A percentile compares a stretch with the other conserved stretches of the same genome.
Evolutionary conservation across 2,888 invertebrate species (phyloP).

Genomic region (Netelia inedita): DNA sequence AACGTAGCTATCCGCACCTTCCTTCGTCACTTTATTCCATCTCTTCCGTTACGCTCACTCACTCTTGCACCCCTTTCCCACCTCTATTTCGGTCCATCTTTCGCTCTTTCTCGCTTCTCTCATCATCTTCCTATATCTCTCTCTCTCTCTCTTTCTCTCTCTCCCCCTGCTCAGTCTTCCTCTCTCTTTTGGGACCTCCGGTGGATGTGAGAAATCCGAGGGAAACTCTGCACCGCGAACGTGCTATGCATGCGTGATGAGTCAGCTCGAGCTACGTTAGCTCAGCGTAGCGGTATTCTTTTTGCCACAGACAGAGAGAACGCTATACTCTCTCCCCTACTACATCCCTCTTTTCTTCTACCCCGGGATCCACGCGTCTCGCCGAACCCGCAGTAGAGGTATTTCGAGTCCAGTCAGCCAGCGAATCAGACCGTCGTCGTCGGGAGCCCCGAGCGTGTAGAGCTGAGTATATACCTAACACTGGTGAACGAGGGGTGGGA

Average conservation of each 20-base stretch:
- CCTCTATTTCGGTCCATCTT: background rate
- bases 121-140: background rate
- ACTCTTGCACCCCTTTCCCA: background rate
- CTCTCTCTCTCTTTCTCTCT: background rate
- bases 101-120: conserved; percentile 38
- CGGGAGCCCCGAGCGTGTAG: conserved; percentile 19
- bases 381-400: conserved; percentile 55
- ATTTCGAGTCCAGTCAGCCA: conserved; percentile 68
- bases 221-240: conserved; percentile 69
- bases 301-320: conserved; percentile 56
- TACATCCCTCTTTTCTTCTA: conserved; percentile 40
- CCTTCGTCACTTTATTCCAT: conserved; percentile 23
- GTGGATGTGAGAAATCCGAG: conserved; percentile 70
- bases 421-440: conserved; percentile 60
- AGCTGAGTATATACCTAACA: too few species aligned
- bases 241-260: conserved; percentile 73
- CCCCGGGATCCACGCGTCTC: conserved; percentile 29
- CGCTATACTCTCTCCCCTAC: conserved; percentile 15
- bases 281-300: conserved; percentile 65
- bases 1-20: conserved; percentile 23
- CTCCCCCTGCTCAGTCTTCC: conserved; percentile 28
- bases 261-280: conserved; percentile 72
- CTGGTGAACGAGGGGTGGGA: conserved; percentile 13
- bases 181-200: conserved; percentile 47
- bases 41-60: conserved; percentile 14